These are phyloP conservation scores for Carassius carassius DNA, from an alignment of 2,113 vertebrate species.

Conservation along the genomic window DNA sequence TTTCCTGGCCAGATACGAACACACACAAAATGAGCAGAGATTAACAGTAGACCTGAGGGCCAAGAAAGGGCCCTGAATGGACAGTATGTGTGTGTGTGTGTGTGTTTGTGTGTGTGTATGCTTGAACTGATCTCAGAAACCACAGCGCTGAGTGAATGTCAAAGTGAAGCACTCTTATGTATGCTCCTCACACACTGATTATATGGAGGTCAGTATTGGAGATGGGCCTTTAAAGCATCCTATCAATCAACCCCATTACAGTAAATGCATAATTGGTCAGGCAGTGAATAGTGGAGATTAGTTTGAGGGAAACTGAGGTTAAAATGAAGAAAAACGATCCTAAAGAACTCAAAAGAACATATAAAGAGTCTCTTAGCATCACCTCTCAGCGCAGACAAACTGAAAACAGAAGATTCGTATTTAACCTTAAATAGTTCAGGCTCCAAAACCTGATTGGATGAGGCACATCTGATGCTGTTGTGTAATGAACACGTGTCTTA, in stretches of 20 bases:
- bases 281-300: neutral
- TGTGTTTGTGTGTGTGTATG: neutral
- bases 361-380: neutral
- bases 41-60: slow-evolving; percentile 13
- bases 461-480: neutral
- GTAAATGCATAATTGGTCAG: slow-evolving; percentile 9
- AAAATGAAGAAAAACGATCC: neutral
- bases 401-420: neutral
- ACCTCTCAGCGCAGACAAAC: neutral
- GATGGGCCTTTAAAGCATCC: neutral
- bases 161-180: neutral
- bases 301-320: neutral
- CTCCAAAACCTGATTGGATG: neutral
- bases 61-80: neutral
- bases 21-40: slow-evolving; percentile 23
- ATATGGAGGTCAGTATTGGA: slow-evolving; percentile 8
- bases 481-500: too few relatives aligned
- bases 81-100: neutral
- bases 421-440: neutral
- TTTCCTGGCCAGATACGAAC: slow-evolving; percentile 5
- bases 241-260: slow-evolving; percentile 13
- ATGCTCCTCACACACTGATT: neutral
- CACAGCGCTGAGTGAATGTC: slow-evolving; percentile 25
- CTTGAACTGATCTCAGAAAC: slow-evolving; percentile 11
- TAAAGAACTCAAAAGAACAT: neutral